Conservation (phyloP, 2,113 vertebrate genomes). For the Phrynosoma blainvillii region DNA sequence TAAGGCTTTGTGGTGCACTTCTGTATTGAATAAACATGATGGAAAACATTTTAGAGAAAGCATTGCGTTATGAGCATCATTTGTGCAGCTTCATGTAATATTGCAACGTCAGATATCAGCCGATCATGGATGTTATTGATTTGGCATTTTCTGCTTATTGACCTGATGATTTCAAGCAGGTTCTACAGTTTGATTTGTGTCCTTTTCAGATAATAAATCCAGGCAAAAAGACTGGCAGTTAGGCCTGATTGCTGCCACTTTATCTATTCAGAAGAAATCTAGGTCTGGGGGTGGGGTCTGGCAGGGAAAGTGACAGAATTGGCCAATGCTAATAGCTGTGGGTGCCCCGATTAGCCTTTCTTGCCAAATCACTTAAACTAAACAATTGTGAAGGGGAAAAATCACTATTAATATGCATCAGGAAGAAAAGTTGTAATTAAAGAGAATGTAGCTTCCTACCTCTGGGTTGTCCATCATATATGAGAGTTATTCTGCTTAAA, state of each 20-base stretch:
- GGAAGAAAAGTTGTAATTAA: slow-evolving; percentile 56
- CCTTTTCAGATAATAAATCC: slow-evolving; percentile 43
- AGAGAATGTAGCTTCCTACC: slow-evolving; percentile 43
- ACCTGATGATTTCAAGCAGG: slow-evolving; percentile 37
- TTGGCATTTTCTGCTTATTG: slow-evolving; percentile 40
- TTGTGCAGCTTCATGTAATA: background rate
- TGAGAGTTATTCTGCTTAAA: slow-evolving; percentile 59
- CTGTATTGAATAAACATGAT: slow-evolving; percentile 37
- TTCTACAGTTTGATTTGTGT: slow-evolving; percentile 22
- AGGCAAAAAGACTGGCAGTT: background rate
- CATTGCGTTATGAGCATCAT: slow-evolving; percentile 39
- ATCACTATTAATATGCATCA: slow-evolving; percentile 52
- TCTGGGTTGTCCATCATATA: slow-evolving; percentile 46
- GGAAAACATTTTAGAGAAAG: slow-evolving; percentile 53
- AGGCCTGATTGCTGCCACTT: background rate
- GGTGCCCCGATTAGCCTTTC: background rate
- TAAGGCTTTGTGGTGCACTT: slow-evolving; percentile 3
- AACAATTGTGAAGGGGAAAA: slow-evolving; percentile 38
- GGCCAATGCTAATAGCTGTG: background rate
- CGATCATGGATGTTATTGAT: background rate
- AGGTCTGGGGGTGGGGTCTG: slow-evolving; percentile 1
- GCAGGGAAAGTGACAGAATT: background rate
- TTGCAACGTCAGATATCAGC: background rate
- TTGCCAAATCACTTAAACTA: slow-evolving; percentile 23
- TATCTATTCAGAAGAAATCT: slow-evolving; percentile 13